These are phyloP conservation scores for Steinernema carpocapsae DNA, from an alignment of 2,888 invertebrate genomes.

Conservation along the genomic window DNA sequence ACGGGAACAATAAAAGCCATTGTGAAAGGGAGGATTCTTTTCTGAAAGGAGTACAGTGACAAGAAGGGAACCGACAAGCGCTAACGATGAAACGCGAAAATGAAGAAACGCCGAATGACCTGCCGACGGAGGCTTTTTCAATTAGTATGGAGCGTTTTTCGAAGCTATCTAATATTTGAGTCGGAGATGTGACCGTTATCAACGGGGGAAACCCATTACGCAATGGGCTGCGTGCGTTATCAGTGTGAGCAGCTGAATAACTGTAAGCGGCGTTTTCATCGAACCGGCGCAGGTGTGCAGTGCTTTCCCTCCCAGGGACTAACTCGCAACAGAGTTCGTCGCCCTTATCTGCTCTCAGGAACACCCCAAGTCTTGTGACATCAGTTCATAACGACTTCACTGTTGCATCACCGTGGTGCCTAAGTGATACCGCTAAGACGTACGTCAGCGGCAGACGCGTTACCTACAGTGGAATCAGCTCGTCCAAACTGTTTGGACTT, in stretches of 20 bases:
- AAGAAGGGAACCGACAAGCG: not conserved
- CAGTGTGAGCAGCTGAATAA: slow-evolving; percentile 4
- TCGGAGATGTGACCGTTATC: slow-evolving; percentile 35
- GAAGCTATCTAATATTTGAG: slow-evolving; percentile 27
- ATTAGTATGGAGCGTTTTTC: slow-evolving; percentile 28
- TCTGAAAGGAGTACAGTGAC: not conserved
- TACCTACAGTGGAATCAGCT: too few relatives aligned
- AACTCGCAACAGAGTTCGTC: too few relatives aligned
- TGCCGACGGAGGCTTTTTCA: slow-evolving; percentile 31
- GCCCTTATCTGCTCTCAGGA: too few relatives aligned
- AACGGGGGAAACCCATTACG: slow-evolving; percentile 34
- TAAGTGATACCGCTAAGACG: too few relatives aligned
- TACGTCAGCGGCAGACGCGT: too few relatives aligned
- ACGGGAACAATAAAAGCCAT: slow-evolving; percentile 48
- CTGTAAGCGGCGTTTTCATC: slow-evolving; percentile 24
- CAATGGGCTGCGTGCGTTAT: slow-evolving; percentile 12
- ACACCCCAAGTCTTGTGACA: too few relatives aligned
- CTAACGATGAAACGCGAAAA: not conserved
- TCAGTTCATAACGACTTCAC: too few relatives aligned
- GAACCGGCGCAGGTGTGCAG: not conserved
- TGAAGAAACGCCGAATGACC: not conserved
- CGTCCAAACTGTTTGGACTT: too few relatives aligned
- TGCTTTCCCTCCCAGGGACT: not conserved
- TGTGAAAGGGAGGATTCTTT: too few relatives aligned
- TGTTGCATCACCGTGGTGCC: too few relatives aligned